A percentile compares a stretch with the other conserved stretches of the same genome.
Evolutionary conservation across 2,113 vertebrate genomes (phyloP).

Genomic region (Elgaria multicarinata): DNA sequence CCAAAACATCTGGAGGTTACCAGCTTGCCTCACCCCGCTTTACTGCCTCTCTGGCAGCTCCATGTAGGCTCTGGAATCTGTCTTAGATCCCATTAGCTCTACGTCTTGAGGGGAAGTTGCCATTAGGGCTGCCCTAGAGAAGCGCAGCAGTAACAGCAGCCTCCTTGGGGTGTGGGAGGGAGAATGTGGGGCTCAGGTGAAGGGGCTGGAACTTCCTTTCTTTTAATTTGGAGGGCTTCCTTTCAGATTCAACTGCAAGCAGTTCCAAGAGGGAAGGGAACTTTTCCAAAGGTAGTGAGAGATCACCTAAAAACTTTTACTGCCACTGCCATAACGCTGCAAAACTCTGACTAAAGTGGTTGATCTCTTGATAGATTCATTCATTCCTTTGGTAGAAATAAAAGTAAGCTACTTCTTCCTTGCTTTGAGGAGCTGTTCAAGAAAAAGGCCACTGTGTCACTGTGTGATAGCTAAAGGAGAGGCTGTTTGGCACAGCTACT

Average conservation of each 20-base stretch:
- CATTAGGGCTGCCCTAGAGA: not conserved
- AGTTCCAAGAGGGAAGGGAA: not conserved
- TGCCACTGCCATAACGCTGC: slow-evolving; percentile 23
- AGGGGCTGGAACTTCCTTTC: not conserved
- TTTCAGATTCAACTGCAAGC: not conserved
- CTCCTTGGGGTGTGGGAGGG: not conserved
- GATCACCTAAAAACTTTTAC: slow-evolving; percentile 7
- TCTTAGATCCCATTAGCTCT: not conserved
- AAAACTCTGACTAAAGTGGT: slow-evolving; percentile 54
- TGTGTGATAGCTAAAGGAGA: not conserved
- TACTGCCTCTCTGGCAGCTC: not conserved
- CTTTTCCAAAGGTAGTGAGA: not conserved
- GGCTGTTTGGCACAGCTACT: slow-evolving; percentile 30
- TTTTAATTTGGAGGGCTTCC: not conserved
- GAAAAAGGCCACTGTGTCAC: slow-evolving; percentile 50
- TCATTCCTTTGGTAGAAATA: slow-evolving; percentile 56
- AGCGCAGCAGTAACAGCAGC: not conserved
- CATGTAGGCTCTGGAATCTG: not conserved
- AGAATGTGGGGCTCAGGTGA: not conserved
- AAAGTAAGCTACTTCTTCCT: not conserved
- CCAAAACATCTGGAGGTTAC: too few species aligned
- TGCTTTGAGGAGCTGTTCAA: not conserved
- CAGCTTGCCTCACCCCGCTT: not conserved
- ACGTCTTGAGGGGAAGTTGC: not conserved
- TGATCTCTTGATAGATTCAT: slow-evolving; percentile 62